Evolutionary conservation across 2,113 vertebrate species (phyloP), one percentile per base, ranked within the genome.

Genomic region (Regulus satrapa): DNA sequence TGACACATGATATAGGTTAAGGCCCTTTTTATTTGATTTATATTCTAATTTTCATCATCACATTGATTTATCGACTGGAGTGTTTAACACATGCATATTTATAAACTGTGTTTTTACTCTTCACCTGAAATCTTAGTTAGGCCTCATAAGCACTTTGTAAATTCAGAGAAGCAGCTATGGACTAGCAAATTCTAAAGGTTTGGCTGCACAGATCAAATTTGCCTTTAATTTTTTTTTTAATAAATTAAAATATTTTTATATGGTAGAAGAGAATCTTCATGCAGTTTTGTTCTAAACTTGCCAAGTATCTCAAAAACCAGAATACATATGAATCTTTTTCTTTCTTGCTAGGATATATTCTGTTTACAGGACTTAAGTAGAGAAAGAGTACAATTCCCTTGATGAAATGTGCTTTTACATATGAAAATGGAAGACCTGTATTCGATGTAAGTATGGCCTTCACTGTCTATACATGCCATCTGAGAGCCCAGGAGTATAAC

Each of bases 31-130:
- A 72, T 10, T 28, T 90, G 29, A 71, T 32, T 72, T 68, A 38
- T 17, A 36, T 36, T 75, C 23, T 72, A 7, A 46, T 79, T 86
- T 83, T 11, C 28, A 73, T 20, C 14, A 69, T 45, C 45, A 46
- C 34, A 88, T 5, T 24, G 72, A 63, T 55, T 67, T 54, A 77
- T 56, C 0, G 0, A 6, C 10, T 29, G 4, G 24, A 52, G 4
- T 52, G 7, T 63, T 74, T 36, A 91, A 84, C 4, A 54, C 10
- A 61, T 4, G 6, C 23, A 54, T 25, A 31, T 43, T 41, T 25
- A 69, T 49, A 66, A 77, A 66, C 12, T 17, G 5, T 29, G 18
- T 10, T 59, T 63, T 58, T 48, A 87, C 8, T 19, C 8, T 55
- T 46, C 8, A 51, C 32, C 38, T 79, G 48, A 90, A 75, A 46